These are phyloP conservation scores for Diarsia dahlii DNA, from an alignment of 2,888 invertebrate species.

Conservation along the genomic window DNA sequence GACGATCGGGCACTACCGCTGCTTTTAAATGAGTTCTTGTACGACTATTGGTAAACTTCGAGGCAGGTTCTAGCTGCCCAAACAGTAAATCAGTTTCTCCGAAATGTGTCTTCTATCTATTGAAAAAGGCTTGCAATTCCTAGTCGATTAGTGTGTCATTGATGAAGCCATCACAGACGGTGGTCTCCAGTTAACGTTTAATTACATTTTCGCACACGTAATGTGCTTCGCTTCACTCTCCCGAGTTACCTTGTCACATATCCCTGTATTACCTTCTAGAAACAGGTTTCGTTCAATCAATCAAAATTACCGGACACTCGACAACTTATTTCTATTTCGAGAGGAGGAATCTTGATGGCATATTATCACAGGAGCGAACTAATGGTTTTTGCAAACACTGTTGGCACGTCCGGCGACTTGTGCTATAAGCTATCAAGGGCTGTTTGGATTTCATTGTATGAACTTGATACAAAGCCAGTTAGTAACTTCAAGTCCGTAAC, in stretches of 20 bases:
- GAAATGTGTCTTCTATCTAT: background rate
- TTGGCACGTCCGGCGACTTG: constrained; percentile 15
- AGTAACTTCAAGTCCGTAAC: background rate
- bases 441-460: background rate
- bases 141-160: background rate
- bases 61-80: background rate
- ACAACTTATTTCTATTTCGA: constrained; percentile 62
- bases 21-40: background rate
- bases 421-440: background rate
- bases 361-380: constrained; percentile 38
- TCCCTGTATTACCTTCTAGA: constrained; percentile 26
- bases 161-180: constrained; percentile 1
- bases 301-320: constrained; percentile 56
- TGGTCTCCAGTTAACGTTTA: constrained; percentile 20
- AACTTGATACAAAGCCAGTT: background rate
- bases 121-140: background rate
- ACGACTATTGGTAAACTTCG: background rate
- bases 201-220: constrained; percentile 25
- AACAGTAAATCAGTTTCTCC: background rate
- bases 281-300: constrained; percentile 57
- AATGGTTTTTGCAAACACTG: constrained; percentile 28
- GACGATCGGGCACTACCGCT: background rate
- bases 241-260: constrained; percentile 12
- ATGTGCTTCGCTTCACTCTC: background rate
- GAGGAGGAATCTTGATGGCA: constrained; percentile 54